These are phyloP conservation scores for Drosophila paulistorum DNA, from an alignment of 1,140 invertebrate species.

Conservation along the genomic window DNA sequence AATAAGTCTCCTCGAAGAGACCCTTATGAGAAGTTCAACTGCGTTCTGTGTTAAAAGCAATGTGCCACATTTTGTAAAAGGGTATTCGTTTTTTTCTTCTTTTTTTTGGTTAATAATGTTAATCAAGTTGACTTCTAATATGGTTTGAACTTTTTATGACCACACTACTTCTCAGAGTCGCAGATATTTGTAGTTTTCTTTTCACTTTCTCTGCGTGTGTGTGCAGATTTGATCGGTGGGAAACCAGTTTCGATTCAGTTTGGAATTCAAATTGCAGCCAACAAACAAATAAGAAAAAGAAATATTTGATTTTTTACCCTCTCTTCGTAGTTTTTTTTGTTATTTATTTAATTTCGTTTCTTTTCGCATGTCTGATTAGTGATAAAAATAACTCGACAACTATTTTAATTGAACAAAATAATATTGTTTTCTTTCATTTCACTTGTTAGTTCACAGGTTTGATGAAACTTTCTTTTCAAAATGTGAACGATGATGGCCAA, in stretches of 20 bases:
- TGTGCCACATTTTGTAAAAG: conserved; percentile 49
- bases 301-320: background rate
- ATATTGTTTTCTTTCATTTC: conserved; percentile 22
- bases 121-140: conserved; percentile 69
- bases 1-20: too few relatives aligned
- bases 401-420: conserved; percentile 41
- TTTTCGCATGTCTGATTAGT: conserved; percentile 43
- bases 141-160: conserved; percentile 78
- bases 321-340: too few relatives aligned
- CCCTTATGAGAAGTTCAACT: too few relatives aligned
- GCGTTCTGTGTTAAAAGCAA: conserved; percentile 37
- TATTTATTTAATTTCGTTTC: background rate
- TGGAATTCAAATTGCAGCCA: conserved; percentile 73
- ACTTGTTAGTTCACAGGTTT: conserved; percentile 35
- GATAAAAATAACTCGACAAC: conserved; percentile 21
- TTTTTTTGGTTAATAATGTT: conserved; percentile 37
- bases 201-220: conserved; percentile 69
- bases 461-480: conserved; percentile 79
- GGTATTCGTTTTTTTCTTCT: conserved; percentile 53
- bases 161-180: conserved; percentile 43
- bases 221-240: conserved; percentile 73
- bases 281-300: background rate
- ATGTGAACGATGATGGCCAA: conserved; percentile 48
- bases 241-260: conserved; percentile 63
- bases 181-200: conserved; percentile 56